phyloP scores from a whole-genome alignment of 2,888 invertebrate species.

The Spialia ferax region DNA sequence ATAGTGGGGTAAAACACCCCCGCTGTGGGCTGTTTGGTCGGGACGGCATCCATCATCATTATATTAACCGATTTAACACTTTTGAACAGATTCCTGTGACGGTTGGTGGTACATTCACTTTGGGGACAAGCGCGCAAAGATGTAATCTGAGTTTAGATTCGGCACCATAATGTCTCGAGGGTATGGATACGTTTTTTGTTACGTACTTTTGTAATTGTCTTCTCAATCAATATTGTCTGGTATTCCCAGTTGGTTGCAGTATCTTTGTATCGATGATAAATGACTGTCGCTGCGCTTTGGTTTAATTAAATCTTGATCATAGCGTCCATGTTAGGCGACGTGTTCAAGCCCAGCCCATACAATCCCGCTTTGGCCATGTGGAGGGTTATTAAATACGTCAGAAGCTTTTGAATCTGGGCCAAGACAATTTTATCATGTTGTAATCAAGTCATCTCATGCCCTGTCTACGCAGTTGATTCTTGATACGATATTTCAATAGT shows the following conservation, averaged over 20 bases:
- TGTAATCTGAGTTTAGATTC: constrained; percentile 45
- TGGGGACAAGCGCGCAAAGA: constrained; percentile 58
- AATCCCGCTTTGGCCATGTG: constrained; percentile 68
- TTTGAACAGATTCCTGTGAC: constrained; percentile 82
- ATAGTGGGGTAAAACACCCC: constrained; percentile 86
- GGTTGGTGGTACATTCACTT: constrained; percentile 65
- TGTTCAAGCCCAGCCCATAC: constrained; percentile 61
- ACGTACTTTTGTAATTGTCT: constrained; percentile 33
- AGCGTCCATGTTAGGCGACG: constrained; percentile 64
- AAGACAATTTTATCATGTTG: constrained; percentile 61
- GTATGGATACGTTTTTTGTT: constrained; percentile 18
- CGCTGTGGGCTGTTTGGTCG: constrained; percentile 84
- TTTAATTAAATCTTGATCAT: constrained; percentile 61
- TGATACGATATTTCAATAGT: constrained; percentile 24
- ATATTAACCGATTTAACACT: constrained; percentile 87
- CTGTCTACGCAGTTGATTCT: constrained; percentile 37
- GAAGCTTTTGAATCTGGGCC: constrained; percentile 64
- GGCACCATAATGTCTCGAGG: constrained; percentile 33
- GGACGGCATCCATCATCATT: constrained; percentile 85
- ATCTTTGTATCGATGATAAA: constrained; percentile 38
- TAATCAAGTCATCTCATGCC: constrained; percentile 44
- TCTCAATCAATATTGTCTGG: constrained; percentile 21
- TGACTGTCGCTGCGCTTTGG: constrained; percentile 27
- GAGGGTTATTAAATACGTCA: constrained; percentile 67
- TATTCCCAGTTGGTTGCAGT: constrained; percentile 30